Evolutionary conservation across 2,113 vertebrate species (phyloP), one percentile per base, ranked within the genome.

Genomic region (Paramisgurnus dabryanus): DNA sequence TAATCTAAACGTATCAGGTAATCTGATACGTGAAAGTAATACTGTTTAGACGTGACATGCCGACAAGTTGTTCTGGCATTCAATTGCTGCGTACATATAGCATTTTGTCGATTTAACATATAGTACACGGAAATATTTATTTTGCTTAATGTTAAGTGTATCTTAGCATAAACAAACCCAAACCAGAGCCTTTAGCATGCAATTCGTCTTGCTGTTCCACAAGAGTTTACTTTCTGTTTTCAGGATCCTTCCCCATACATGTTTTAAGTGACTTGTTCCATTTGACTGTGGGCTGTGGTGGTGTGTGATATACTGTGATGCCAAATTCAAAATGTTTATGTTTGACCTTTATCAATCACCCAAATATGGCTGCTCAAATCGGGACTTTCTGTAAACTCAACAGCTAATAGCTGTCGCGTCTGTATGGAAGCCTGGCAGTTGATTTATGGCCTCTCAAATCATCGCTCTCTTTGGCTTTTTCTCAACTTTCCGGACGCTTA

Each of bases 401-500:
- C 43, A 76, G 81, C 87, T 82, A 85, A 81, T 85, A 84, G 84
- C 80, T 70, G 15, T 70, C 80, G 80, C 89, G 87, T 76, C 79
- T 39, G 84, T 78, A 85, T 86, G 81, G 79, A 87, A 89, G 76
- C 88, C 90, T 91, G 89, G 87, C 88, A 69, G 67, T 83, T 89
- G 88, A 91, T 91, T 91, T 91, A 90, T 87, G 84, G 82, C 68
- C 0, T 55, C 85, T 84, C 78, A 85, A 82, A 84, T 80, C 75
- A 66, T 53, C 27, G 67, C 58, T 53, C 82, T 83, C 70, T 80
- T 86, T 91, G 90, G 91, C 89, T 45, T 75, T 85, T 81, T 67
- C 86, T 90, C 88, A 90, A 91, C 87, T 92, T 92, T 90, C 89
- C 87, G 82, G 64, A 76, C 87, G 70, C 49, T 88, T 90, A 89